Base-by-base conservation (phyloP, 2,888 invertebrate genomes). In the Leptinotarsa rubiginosa region DNA sequence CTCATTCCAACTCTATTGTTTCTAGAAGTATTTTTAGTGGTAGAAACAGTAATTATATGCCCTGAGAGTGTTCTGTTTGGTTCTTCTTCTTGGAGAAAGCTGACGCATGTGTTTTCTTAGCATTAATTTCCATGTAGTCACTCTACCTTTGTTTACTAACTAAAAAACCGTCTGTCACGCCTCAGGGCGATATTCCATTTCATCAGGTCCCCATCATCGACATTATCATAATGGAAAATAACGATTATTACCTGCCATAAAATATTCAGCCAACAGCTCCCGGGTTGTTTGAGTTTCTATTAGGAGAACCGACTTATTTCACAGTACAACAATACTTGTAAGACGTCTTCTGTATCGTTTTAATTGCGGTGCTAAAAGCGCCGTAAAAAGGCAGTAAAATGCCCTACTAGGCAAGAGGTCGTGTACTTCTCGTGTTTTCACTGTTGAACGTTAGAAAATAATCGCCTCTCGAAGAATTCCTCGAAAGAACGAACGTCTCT, bases 361-460 rank as follows among this genome's bases (percentile, higher is more conserved):
- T 75, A 74, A 77, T 75, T 67, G 49, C 72, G 12, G 64, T 67
- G 66, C 47, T 77, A 74, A 74, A 75, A 75, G n/a, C 31, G 47
- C 74, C 18, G 68, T 75, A 77, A 77, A 72, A 74, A 73, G 41
- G 72, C 64, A 54, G 70, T 75, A 72, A 77, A 75, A 73, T 68
- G 54, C 41, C 56, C 54, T 56, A 67, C 70, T 72, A 74, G 72
- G 67, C 72, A 72, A 75, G 65, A 73, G 72, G 69, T 74, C 62
- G 71, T 52, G 64, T 70, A 67, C 31, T 62, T 31, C 31, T 62
- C 62, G 41, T 62, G 62, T 62, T 62, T 62, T 16, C 18, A 18
- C 62, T 16, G 62, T 62, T 25, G 31, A n/a, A n/a, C 62, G 62
- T 62, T 62, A 41, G 31, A 25, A 62, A 62, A 62, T 62, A 62